These are phyloP conservation scores for Oscarella lobularis DNA, from an alignment of 37 sponge, comb jelly and placozoan species.

Conservation along the genomic window DNA sequence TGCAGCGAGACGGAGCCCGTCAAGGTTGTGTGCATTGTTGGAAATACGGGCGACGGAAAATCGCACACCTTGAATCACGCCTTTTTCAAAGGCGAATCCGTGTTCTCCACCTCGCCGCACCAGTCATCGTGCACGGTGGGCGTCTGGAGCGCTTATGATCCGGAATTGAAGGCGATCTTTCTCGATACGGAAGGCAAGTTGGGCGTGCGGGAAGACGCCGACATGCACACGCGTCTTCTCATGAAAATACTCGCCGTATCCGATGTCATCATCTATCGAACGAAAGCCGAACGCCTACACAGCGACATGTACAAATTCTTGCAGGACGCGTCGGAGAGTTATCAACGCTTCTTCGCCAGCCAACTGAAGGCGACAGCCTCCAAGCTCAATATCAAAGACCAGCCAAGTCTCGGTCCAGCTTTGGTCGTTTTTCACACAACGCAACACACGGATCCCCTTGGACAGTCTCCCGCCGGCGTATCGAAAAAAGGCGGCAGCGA, in stretches of 20 bases:
- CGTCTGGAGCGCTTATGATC: conserved; percentile 76
- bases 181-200: conserved; percentile 87
- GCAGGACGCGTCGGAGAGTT: conserved; percentile 75
- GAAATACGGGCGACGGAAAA: conserved; percentile 96
- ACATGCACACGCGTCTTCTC: conserved; percentile 62
- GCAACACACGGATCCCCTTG: conserved; percentile 64
- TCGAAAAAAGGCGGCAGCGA: too few species aligned
- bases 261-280: conserved; percentile 79
- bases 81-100: conserved; percentile 68
- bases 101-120: conserved; percentile 59
- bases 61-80: conserved; percentile 81
- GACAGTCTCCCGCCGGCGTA: neutral
- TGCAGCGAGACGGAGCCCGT: conserved; percentile 23
- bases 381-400: conserved; percentile 26
- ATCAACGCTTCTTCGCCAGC: conserved; percentile 60
- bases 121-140: conserved; percentile 77
- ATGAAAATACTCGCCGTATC: conserved; percentile 74
- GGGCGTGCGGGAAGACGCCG: conserved; percentile 50
- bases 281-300: conserved; percentile 84
- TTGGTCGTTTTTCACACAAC: conserved; percentile 88
- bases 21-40: conserved; percentile 94
- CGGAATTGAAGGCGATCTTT: conserved; percentile 33
- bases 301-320: conserved; percentile 87
- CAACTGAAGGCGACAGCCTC: conserved; percentile 41
- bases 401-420: conserved; percentile 68